phyloP scores from a whole-genome alignment of 2,797 vertebrate species.

The Scyliorhinus canicula region DNA sequence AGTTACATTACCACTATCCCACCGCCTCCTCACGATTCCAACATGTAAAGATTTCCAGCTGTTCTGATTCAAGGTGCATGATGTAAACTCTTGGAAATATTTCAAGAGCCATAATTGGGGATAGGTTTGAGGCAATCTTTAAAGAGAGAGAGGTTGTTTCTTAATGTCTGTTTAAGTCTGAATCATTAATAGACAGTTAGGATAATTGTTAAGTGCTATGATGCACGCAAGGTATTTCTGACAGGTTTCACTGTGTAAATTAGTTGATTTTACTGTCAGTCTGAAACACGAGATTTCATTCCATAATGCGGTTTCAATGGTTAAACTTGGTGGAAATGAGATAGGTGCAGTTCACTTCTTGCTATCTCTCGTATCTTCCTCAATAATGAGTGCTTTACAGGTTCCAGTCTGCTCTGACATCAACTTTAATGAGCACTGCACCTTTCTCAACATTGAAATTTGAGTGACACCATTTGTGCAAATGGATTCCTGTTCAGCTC shows the following conservation, averaged over 20 bases:
- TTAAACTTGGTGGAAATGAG: background rate
- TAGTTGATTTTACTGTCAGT: background rate
- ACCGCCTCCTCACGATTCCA: background rate
- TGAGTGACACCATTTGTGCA: background rate
- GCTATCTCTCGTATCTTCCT: background rate
- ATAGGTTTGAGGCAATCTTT: background rate
- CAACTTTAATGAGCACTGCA: conserved; percentile 19
- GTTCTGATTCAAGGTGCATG: background rate
- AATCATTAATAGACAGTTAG: background rate
- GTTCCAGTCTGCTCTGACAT: background rate
- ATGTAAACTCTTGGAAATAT: background rate
- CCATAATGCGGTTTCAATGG: background rate
- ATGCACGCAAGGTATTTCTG: background rate
- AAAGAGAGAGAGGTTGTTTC: background rate
- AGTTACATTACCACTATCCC: no score
- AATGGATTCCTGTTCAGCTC: conserved; percentile 3
- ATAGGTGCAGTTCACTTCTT: background rate
- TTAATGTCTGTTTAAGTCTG: background rate
- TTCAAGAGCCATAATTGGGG: background rate
- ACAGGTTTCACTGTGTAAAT: background rate
- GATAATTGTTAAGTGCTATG: background rate
- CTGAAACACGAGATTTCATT: background rate
- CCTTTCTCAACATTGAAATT: background rate
- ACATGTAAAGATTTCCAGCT: background rate
- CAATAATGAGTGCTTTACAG: background rate